These are phyloP conservation scores for Cotesia typhae DNA, from an alignment of 1,140 invertebrate genomes.

Conservation along the genomic window DNA sequence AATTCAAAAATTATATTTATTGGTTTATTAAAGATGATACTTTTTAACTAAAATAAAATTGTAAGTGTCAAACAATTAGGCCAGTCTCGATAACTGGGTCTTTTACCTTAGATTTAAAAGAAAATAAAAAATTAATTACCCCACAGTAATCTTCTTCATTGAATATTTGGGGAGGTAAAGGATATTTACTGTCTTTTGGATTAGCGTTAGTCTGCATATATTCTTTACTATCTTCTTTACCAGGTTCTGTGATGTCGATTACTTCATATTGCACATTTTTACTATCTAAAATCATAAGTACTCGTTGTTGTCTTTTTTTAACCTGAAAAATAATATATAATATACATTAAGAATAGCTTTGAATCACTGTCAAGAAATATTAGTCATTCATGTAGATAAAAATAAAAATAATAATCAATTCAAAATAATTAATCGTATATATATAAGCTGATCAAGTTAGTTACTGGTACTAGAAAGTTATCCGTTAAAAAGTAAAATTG, in stretches of 20 bases:
- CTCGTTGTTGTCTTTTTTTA: slow-evolving; percentile 91
- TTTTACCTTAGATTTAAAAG: no score
- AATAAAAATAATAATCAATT: no score
- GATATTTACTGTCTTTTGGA: slow-evolving; percentile 76
- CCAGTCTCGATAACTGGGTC: no score
- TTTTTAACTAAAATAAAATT: no score
- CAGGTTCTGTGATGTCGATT: slow-evolving; percentile 93
- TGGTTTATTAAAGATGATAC: no score
- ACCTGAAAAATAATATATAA: slow-evolving; percentile 72
- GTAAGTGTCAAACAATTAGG: no score
- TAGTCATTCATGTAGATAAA: not conserved
- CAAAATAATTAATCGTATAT: no score
- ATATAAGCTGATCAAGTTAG: no score
- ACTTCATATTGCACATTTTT: slow-evolving; percentile 87
- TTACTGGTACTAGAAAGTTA: no score
- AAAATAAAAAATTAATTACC: slow-evolving; percentile 68
- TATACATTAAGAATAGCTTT: slow-evolving; percentile 28
- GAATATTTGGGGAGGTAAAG: slow-evolving; percentile 93
- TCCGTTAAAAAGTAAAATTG: no score
- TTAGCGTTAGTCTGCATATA: slow-evolving; percentile 92
- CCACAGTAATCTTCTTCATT: slow-evolving; percentile 93
- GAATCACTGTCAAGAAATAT: not conserved
- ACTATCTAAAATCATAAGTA: slow-evolving; percentile 90
- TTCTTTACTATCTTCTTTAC: slow-evolving; percentile 86
- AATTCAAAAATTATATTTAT: no score